phyloP scores from a whole-genome alignment of 2,113 vertebrate genomes.

The Tichodroma muraria region DNA sequence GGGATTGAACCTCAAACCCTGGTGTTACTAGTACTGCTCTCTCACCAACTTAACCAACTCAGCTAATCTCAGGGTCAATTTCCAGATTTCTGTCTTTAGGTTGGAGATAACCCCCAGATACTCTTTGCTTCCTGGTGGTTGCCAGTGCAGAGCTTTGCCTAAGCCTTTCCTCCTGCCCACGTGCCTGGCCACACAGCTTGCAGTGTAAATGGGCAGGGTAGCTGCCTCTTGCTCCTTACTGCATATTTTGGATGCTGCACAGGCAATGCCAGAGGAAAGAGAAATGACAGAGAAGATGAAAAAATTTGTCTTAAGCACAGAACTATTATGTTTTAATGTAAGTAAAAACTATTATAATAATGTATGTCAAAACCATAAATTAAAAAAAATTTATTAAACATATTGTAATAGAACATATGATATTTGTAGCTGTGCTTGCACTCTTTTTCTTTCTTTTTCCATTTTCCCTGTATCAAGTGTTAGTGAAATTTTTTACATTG shows the following conservation, averaged over 20 bases:
- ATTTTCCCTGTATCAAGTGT: neutral
- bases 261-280: neutral
- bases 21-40: neutral
- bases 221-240: neutral
- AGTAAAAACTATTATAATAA: neutral
- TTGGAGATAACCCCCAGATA: neutral
- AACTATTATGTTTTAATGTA: neutral
- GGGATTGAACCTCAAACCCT: neutral
- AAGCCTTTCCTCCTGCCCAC: neutral
- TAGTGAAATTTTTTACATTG: neutral
- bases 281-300: neutral
- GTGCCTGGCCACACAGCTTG: accelerated
- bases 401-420: neutral
- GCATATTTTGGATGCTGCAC: neutral
- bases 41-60: neutral
- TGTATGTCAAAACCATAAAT: neutral
- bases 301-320: neutral
- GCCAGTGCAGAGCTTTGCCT: neutral
- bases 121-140: neutral
- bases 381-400: neutral
- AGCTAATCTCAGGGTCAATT: neutral
- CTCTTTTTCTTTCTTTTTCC: neutral
- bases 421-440: neutral
- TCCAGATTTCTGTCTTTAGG: neutral
- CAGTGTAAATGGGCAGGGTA: neutral